phyloP scores from a whole-genome alignment of 2,113 vertebrate species.

The Dasypus novemcinctus region DNA sequence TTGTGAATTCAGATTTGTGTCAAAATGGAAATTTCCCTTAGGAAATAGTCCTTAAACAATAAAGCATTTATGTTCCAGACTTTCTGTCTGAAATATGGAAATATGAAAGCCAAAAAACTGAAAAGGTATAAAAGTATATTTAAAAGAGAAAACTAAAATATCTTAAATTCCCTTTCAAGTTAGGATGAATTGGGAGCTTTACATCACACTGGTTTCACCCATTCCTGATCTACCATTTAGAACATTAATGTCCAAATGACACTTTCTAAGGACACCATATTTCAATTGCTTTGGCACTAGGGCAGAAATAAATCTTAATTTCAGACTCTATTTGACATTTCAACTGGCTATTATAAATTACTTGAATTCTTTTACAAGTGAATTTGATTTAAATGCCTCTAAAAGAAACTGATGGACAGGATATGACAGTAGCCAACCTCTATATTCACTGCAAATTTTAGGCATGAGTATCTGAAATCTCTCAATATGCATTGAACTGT shows the following conservation, averaged over 20 bases:
- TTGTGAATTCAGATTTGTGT: neutral
- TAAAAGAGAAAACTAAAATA: slow-evolving; percentile 17
- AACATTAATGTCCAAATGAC: neutral
- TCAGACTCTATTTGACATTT: slow-evolving; percentile 51
- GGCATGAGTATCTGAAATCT: neutral
- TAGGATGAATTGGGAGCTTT: neutral
- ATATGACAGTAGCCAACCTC: neutral
- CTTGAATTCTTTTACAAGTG: slow-evolving; percentile 59
- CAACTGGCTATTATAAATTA: slow-evolving; percentile 67
- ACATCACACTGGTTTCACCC: neutral
- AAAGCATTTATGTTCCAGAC: neutral
- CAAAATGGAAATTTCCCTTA: neutral
- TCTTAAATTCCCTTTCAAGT: neutral
- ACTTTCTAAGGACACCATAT: slow-evolving; percentile 41
- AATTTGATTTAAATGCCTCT: slow-evolving; percentile 64
- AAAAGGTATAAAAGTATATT: neutral
- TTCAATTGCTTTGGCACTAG: slow-evolving; percentile 45
- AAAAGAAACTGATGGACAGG: slow-evolving; percentile 29
- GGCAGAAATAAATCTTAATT: slow-evolving; percentile 68
- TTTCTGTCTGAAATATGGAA: neutral
- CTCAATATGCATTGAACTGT: neutral
- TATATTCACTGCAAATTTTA: slow-evolving; percentile 13
- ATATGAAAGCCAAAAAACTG: neutral
- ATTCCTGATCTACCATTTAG: neutral
- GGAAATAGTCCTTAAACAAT: neutral